Percentiles rank a stretch among this genome's conserved stretches.
Evolutionary conservation across 2,113 vertebrate genomes (phyloP).

Genomic region (Taurulus bubalis): DNA sequence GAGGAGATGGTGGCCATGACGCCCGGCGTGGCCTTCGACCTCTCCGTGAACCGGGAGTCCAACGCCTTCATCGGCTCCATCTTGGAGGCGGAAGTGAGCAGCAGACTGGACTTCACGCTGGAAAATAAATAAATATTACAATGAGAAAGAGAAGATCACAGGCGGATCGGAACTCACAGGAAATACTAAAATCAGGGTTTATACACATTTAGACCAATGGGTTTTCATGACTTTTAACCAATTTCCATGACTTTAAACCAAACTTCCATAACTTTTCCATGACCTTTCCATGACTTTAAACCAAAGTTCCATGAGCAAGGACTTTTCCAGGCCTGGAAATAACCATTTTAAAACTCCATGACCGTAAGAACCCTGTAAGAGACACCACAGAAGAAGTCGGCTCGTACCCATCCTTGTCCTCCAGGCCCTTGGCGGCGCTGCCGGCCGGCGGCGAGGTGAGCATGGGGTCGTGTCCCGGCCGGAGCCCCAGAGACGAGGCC

Average conservation of each 20-base stretch:
- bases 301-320: too few species aligned
- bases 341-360: too few species aligned
- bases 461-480: constrained; percentile 87
- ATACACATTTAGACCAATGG: too few species aligned
- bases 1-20: constrained; percentile 84
- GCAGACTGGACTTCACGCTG: constrained; percentile 83
- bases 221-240: too few species aligned
- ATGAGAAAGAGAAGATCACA: background rate
- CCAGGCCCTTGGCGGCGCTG: constrained; percentile 82
- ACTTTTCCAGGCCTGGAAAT: too few species aligned
- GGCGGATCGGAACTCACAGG: too few species aligned
- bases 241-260: too few species aligned
- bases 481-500: constrained; percentile 86
- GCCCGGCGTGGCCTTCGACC: constrained; percentile 95
- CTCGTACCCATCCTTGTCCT: constrained; percentile 88
- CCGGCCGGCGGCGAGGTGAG: constrained; percentile 73
- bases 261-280: too few species aligned
- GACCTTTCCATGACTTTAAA: too few species aligned
- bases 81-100: constrained; percentile 91
- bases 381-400: background rate
- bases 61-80: constrained; percentile 98
- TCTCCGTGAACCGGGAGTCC: constrained; percentile 96
- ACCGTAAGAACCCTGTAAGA: too few species aligned
- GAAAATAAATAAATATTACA: too few species aligned
- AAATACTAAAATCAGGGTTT: too few species aligned